These are phyloP conservation scores for Botia kubotai DNA, from an alignment of 2,797 vertebrate species.

Conservation along the genomic window DNA sequence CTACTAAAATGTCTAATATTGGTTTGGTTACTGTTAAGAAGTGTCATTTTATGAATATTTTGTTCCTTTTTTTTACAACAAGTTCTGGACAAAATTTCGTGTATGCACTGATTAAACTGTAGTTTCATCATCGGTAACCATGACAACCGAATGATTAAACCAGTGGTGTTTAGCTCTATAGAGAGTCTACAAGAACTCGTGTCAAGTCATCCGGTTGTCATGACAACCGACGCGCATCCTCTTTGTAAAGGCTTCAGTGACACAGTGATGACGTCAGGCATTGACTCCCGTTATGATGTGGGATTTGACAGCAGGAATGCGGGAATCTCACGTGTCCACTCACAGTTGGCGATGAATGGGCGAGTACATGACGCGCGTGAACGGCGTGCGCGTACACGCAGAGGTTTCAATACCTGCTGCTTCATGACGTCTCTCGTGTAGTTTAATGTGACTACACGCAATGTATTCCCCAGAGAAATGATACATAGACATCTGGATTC, in stretches of 20 bases:
- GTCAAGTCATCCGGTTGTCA: conserved; percentile 6
- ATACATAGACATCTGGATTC: not conserved
- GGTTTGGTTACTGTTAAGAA: too few species aligned
- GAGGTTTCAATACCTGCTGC: conserved; percentile 1
- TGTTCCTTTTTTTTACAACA: too few species aligned
- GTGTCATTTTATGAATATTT: too few species aligned
- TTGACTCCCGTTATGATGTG: too few species aligned
- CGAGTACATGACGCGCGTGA: not conserved
- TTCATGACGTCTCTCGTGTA: not conserved
- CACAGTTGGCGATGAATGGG: not conserved
- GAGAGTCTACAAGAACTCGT: not conserved
- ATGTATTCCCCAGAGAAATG: not conserved
- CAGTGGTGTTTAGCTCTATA: too few species aligned
- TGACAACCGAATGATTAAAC: not conserved
- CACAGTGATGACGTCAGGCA: not conserved
- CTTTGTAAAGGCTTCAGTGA: not conserved
- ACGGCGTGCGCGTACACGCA: not conserved
- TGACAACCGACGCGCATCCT: not conserved
- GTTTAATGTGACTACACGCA: not conserved
- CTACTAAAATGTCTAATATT: not conserved
- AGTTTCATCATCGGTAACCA: not conserved
- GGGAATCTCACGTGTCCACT: not conserved
- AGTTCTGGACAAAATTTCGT: too few species aligned
- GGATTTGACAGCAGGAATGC: too few species aligned
- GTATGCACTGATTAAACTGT: too few species aligned